These are phyloP conservation scores for Drosophila peninsularis DNA, from an alignment of 2,888 invertebrate genomes.

Conservation along the genomic window DNA sequence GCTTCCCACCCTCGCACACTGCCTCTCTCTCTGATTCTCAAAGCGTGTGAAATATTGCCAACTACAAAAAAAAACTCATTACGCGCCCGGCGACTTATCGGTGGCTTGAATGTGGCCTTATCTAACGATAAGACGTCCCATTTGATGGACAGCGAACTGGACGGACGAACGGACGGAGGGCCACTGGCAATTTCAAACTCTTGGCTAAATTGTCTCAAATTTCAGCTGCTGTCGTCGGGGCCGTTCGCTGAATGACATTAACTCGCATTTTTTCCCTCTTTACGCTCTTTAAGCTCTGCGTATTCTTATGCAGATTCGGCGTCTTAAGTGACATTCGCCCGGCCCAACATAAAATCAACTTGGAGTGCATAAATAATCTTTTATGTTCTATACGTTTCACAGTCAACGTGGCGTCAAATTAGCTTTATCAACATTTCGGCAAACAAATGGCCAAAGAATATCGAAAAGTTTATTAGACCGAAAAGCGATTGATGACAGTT, in stretches of 20 bases:
- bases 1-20: slow-evolving; percentile 14
- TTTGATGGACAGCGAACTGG: slow-evolving; percentile 51
- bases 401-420: slow-evolving; percentile 65
- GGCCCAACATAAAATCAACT: slow-evolving; percentile 36
- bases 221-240: slow-evolving; percentile 54
- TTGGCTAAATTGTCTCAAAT: slow-evolving; percentile 72
- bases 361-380: slow-evolving; percentile 68
- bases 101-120: slow-evolving; percentile 42
- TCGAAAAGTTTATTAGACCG: slow-evolving; percentile 53
- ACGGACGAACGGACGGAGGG: slow-evolving; percentile 10
- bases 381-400: slow-evolving; percentile 48
- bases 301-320: slow-evolving; percentile 64
- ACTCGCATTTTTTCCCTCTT: slow-evolving; percentile 39
- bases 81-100: slow-evolving; percentile 34
- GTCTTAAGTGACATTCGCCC: slow-evolving; percentile 38
- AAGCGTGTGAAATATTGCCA: slow-evolving; percentile 36
- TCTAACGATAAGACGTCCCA: slow-evolving; percentile 41
- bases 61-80: slow-evolving; percentile 39
- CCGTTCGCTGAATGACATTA: slow-evolving; percentile 62
- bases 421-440: slow-evolving; percentile 60
- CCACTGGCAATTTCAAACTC: slow-evolving; percentile 64
- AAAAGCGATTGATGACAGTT: slow-evolving; percentile 55
- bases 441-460: slow-evolving; percentile 51
- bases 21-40: not conserved
- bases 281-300: slow-evolving; percentile 5